These are phyloP conservation scores for Bagarius yarrelli DNA, from an alignment of 2,113 vertebrate species.

Conservation along the genomic window DNA sequence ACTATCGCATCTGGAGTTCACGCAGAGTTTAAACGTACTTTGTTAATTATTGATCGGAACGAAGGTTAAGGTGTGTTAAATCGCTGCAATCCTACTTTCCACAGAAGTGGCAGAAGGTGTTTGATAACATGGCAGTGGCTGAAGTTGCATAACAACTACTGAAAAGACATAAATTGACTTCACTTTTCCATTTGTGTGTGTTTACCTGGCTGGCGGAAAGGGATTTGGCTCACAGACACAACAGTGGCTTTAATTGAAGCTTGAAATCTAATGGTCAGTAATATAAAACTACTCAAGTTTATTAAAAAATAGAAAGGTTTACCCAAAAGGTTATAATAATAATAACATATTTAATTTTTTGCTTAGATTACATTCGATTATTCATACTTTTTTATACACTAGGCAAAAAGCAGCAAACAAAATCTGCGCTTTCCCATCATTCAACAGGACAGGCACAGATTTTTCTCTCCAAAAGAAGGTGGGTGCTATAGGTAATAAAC, in stretches of 20 bases:
- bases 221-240: neutral
- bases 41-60: constrained; percentile 6
- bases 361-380: too few relatives aligned
- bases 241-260: neutral
- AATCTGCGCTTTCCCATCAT: too few relatives aligned
- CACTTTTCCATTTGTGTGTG: neutral
- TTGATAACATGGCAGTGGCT: neutral
- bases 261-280: neutral
- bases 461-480: too few relatives aligned
- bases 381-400: too few relatives aligned
- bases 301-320: too few relatives aligned
- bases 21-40: neutral
- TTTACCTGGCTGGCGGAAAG: neutral
- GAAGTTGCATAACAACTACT: neutral
- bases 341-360: too few relatives aligned
- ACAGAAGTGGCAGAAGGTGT: neutral
- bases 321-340: too few relatives aligned
- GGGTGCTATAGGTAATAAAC: too few relatives aligned
- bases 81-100: neutral
- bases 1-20: neutral
- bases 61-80: neutral
- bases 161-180: neutral
- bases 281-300: neutral
- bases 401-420: too few relatives aligned
- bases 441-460: too few relatives aligned